Percentiles rank a stretch among this genome's conserved stretches.
Conservation (phyloP, 2,797 vertebrate species). For the Cercopithecus mitis region DNA sequence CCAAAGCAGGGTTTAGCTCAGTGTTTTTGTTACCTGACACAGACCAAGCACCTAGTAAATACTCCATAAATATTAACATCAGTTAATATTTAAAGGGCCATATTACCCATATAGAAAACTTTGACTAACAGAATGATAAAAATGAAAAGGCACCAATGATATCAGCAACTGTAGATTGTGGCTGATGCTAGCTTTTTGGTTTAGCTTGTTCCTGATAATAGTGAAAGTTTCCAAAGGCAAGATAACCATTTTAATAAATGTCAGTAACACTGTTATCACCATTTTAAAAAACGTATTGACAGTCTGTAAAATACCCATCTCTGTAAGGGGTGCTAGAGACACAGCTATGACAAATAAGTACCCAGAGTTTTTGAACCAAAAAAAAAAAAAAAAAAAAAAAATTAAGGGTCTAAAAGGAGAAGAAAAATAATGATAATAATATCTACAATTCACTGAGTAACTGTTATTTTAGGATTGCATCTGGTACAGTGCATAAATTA, state of each 20-base stretch:
- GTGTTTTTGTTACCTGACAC: background rate
- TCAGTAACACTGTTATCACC: background rate
- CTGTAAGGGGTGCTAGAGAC: background rate
- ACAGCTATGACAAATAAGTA: background rate
- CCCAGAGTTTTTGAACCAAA: background rate
- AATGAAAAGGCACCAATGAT: background rate
- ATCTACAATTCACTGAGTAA: background rate
- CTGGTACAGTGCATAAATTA: background rate
- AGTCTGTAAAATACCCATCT: background rate
- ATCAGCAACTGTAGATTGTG: background rate
- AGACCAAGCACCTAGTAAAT: constrained; percentile 5
- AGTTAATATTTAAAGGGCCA: background rate
- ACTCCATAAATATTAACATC: background rate
- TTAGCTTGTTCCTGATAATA: background rate
- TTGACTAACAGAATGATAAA: background rate
- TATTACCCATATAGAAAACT: background rate
- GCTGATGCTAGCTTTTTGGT: background rate
- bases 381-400: background rate
- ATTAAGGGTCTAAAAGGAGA: background rate
- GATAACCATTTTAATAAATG: background rate
- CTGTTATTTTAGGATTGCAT: background rate
- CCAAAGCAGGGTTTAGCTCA: background rate
- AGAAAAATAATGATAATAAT: background rate
- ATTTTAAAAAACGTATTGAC: background rate
- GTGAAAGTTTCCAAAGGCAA: background rate